A percentile compares a stretch with the other conserved stretches of the same genome.
These are phyloP conservation scores for Lithobates pipiens DNA, from an alignment of 2,797 vertebrate genomes.

Conservation along the genomic window DNA sequence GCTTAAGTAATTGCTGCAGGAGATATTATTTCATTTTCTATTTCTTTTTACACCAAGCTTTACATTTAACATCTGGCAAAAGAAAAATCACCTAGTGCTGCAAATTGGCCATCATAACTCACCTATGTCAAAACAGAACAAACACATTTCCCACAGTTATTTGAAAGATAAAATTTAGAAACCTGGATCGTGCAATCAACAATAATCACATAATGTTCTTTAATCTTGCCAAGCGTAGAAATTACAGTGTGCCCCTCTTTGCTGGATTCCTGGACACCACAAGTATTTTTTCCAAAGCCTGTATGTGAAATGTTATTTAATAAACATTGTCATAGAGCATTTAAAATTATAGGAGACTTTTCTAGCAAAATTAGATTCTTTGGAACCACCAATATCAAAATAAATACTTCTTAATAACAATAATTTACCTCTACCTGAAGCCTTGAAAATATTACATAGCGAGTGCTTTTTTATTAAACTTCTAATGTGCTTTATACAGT, in stretches of 20 bases:
- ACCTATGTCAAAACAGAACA: constrained; percentile 29
- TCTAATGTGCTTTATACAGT: no score
- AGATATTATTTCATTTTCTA: background rate
- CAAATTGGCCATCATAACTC: constrained; percentile 28
- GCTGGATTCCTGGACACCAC: constrained; percentile 3
- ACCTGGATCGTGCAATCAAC: background rate
- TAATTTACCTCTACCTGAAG: no score
- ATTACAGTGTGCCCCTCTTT: background rate
- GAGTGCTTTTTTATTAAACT: no score
- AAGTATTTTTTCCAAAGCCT: background rate
- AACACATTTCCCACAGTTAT: constrained; percentile 12
- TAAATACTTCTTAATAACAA: background rate
- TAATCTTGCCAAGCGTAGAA: background rate
- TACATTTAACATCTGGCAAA: background rate
- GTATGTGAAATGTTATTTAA: constrained; percentile 1
- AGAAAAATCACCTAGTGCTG: constrained; percentile 22
- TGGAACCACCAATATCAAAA: background rate
- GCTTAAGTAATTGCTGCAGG: background rate
- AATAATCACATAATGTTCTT: constrained; percentile 27
- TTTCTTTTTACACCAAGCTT: background rate
- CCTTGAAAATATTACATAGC: no score
- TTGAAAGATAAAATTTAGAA: constrained; percentile 12
- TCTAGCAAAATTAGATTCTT: background rate
- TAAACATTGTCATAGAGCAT: constrained; percentile 11
- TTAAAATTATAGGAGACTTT: background rate